Percentiles rank a stretch among this genome's conserved stretches.
Conservation (phyloP, 2,797 vertebrate species). For the Peromyscus eremicus region DNA sequence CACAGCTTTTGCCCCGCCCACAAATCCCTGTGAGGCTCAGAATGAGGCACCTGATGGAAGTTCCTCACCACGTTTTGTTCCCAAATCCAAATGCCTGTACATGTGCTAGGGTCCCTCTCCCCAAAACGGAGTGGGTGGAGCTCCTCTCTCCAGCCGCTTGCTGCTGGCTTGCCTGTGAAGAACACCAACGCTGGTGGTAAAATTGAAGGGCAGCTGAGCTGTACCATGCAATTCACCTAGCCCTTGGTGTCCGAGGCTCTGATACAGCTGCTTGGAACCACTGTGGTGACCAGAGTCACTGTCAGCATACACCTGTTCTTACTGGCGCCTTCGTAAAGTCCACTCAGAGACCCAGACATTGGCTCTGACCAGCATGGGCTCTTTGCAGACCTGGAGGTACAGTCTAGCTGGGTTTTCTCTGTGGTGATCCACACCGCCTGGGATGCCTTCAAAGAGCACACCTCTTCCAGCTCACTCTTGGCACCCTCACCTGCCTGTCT, state of each 20-base stretch:
- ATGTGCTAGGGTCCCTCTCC: not conserved
- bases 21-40: not conserved
- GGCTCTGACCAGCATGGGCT: not conserved
- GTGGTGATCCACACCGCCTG: not conserved
- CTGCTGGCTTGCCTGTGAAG: not conserved
- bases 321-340: not conserved
- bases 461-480: not conserved
- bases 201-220: too few species aligned
- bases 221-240: not conserved
- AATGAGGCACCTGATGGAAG: not conserved
- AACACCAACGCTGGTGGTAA: rapidly evolving
- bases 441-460: not conserved
- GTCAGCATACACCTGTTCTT: not conserved
- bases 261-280: not conserved
- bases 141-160: not conserved
- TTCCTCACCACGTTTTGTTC: not conserved
- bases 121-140: not conserved
- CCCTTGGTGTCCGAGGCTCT: not conserved
- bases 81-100: not conserved
- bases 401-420: not conserved
- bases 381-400: not conserved
- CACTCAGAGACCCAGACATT: not conserved
- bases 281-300: not conserved
- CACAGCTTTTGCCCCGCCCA: not conserved
- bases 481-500: not conserved